Base-by-base conservation (phyloP, 2,113 vertebrate genomes). In the Pachycephala philippinensis region DNA sequence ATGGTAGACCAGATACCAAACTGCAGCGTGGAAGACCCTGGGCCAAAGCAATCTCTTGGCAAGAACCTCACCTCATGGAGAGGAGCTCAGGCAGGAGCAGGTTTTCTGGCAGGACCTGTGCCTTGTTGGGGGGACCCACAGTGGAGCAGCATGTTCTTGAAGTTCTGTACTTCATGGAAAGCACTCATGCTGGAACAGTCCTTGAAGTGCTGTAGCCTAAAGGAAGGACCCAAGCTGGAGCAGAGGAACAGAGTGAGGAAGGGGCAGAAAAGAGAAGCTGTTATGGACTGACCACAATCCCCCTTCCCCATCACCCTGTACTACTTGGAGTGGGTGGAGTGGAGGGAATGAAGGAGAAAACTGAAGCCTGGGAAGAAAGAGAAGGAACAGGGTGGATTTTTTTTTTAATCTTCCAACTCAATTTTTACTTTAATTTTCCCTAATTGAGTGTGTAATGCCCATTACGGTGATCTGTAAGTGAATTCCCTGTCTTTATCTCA, bases 21-120 rank as follows among this genome's bases (percentile, higher is more conserved):
- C 13, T 69, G 31, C 11, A 70, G 31, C 0, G 0, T 4, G 2
- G 33, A 30, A 56, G 26, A 23, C 14, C 30, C 18, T 31, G 42
- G 13, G 4, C 18, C 31, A 71, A 44, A 81, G 20, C 11, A 59
- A 42, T 20, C 9, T 63, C 22, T 35, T 72, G 49, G 8, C 31
- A 59, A 49, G n/a, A 63, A 10, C 47, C 19, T 13, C 11, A 39
- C 22, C 15, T 37, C 27, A 22, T 35, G 14, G 40, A 69, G 54
- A 57, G 9, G 6, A 68, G 42, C 19, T 17, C 30, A 40, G 6
- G 4, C 21, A 56, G 72, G 28, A 87, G 15, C 15, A 79, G 12
- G 9, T 45, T 90, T 88, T 47, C 42, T 72, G 18, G 9, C 20
- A 61, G 42, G 15, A 53, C 5, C 9, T 53, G 15, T 57, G 20